Conservation (phyloP, 2,113 vertebrate species). For the Lophotis ruficrista region DNA sequence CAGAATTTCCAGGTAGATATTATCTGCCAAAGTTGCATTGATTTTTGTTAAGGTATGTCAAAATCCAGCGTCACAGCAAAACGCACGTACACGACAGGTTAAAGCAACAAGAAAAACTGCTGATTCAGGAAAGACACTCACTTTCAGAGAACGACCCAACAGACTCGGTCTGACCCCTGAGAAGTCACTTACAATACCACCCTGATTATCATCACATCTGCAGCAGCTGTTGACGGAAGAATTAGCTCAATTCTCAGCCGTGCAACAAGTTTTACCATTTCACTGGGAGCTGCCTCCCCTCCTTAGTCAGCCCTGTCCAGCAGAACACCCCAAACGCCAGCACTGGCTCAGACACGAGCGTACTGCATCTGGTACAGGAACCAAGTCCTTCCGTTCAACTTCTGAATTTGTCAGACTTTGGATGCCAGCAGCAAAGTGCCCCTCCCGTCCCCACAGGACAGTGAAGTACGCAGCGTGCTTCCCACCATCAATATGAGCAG, state of each 20-base stretch:
- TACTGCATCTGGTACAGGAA: not conserved
- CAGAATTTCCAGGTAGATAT: conserved; percentile 90
- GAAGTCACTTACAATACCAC: not conserved
- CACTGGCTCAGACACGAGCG: not conserved
- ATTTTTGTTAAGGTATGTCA: not conserved
- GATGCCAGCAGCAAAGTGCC: not conserved
- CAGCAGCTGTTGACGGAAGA: not conserved
- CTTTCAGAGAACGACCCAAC: not conserved
- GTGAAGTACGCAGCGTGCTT: not conserved
- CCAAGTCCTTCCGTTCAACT: not conserved
- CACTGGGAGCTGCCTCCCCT: not conserved
- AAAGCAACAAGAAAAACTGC: not conserved
- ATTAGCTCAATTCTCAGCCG: not conserved
- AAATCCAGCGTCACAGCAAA: not conserved
- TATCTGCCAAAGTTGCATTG: conserved; percentile 77
- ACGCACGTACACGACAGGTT: accelerated
- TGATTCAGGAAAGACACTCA: not conserved
- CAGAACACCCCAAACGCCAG: not conserved
- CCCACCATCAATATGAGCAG: not conserved
- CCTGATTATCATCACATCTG: not conserved
- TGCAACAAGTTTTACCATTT: not conserved
- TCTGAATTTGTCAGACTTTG: not conserved
- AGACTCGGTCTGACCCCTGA: not conserved
- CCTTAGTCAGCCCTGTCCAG: not conserved
- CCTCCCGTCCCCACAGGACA: not conserved